These are phyloP conservation scores for Achatina immaculata DNA, from an alignment of 1,140 invertebrate species.

Conservation along the genomic window DNA sequence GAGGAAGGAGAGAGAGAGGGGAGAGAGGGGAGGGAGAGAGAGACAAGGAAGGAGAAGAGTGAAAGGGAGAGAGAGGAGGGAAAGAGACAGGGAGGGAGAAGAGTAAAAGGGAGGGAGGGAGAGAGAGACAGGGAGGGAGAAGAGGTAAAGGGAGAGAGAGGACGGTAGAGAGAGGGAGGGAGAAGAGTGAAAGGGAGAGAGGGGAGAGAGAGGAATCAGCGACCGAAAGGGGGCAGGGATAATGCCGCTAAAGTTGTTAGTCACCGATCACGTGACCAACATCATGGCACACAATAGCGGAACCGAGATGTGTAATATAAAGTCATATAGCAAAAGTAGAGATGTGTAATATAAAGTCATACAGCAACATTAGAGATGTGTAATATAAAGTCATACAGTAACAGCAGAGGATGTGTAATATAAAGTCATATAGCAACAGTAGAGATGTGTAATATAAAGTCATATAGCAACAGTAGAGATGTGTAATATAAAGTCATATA, in stretches of 20 bases:
- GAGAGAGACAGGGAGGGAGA: conserved; percentile 3
- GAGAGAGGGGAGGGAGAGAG: conserved; percentile 2
- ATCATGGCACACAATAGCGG: not conserved
- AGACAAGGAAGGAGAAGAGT: not conserved
- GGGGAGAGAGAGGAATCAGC: not conserved
- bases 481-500: no score
- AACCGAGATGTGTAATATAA: no score
- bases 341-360: no score
- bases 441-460: no score
- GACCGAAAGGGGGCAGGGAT: no score
- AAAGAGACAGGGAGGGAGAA: not conserved
- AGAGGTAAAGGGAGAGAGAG: not conserved
- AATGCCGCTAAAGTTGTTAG: no score
- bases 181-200: not conserved
- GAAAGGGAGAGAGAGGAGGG: conserved; percentile 23
- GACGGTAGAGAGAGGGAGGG: not conserved
- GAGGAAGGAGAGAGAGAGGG: not conserved
- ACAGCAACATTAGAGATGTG: no score
- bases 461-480: no score
- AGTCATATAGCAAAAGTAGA: no score
- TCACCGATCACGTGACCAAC: not conserved
- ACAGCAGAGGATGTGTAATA: no score
- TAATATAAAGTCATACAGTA: no score
- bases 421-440: no score
- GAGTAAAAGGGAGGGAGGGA: not conserved